A percentile compares a stretch with the other conserved stretches of the same genome.
These are phyloP conservation scores for Myotis planiceps DNA, from an alignment of 2,797 vertebrate genomes.

Conservation along the genomic window DNA sequence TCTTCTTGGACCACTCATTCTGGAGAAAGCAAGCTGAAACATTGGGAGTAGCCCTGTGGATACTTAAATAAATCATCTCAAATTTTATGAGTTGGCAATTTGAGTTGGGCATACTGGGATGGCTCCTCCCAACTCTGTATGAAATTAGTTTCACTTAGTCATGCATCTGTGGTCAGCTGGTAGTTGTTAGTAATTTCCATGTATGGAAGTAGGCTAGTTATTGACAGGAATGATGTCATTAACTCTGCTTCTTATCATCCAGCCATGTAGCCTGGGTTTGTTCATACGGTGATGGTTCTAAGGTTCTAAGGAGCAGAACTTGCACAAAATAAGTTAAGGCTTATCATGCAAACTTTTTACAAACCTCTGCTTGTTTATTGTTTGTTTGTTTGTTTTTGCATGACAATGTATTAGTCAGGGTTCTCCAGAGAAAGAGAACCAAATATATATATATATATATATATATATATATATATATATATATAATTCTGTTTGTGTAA, in stretches of 20 bases:
- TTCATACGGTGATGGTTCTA: neutral
- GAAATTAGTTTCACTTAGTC: neutral
- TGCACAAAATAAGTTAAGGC: neutral
- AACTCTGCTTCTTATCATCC: neutral
- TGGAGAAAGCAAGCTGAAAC: neutral
- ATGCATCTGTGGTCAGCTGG: neutral
- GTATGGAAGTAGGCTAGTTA: neutral
- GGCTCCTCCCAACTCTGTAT: neutral
- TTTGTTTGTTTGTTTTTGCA: neutral
- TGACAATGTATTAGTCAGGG: neutral
- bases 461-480: too few relatives aligned
- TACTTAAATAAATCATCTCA: neutral
- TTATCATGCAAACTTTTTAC: neutral
- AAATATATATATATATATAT: neutral
- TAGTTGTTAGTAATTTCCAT: neutral
- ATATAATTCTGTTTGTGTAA: too few relatives aligned
- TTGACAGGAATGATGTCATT: neutral
- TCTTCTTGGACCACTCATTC: neutral
- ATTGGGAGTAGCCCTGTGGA: neutral
- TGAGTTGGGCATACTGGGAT: too few relatives aligned
- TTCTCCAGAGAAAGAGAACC: neutral
- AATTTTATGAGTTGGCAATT: neutral
- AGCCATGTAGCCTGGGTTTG: neutral
- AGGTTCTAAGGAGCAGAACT: neutral
- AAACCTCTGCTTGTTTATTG: neutral